These are phyloP conservation scores for Cenopis cana DNA, from an alignment of 2,888 invertebrate genomes.

Conservation along the genomic window DNA sequence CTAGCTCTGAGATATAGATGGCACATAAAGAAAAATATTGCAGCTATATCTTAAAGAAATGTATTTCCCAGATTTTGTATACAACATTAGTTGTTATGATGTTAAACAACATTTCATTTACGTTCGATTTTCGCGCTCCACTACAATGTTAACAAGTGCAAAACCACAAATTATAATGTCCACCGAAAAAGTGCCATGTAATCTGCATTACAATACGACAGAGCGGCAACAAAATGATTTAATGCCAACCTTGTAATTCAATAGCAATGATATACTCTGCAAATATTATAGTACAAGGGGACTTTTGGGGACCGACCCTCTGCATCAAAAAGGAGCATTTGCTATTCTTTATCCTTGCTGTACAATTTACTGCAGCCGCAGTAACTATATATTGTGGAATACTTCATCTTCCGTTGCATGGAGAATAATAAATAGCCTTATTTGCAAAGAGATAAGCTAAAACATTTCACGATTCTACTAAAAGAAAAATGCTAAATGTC, in stretches of 20 bases:
- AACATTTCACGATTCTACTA: not conserved
- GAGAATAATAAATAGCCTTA: conserved; percentile 30
- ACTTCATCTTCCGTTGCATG: conserved; percentile 16
- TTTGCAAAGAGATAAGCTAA: conserved; percentile 15
- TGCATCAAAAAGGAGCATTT: not conserved
- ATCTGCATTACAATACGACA: not conserved
- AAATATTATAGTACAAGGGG: not conserved
- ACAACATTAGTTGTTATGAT: too few relatives aligned
- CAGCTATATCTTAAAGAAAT: not conserved
- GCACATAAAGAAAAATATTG: too few relatives aligned
- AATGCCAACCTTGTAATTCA: conserved; percentile 10
- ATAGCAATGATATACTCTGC: conserved; percentile 9
- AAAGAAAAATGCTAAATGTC: not conserved
- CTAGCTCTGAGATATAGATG: too few relatives aligned
- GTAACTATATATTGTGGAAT: conserved; percentile 13
- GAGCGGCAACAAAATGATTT: not conserved
- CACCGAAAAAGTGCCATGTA: not conserved
- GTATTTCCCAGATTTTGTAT: not conserved
- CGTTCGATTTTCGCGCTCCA: not conserved
- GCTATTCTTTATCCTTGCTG: conserved; percentile 12
- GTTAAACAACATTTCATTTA: not conserved
- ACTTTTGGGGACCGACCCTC: conserved; percentile 8
- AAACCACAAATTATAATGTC: not conserved
- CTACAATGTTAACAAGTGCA: not conserved
- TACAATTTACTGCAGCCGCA: conserved; percentile 29